A percentile compares a stretch with the other conserved stretches of the same genome.
Conservation (phyloP, 2,797 vertebrate species). For the Poeciliopsis gracilis region DNA sequence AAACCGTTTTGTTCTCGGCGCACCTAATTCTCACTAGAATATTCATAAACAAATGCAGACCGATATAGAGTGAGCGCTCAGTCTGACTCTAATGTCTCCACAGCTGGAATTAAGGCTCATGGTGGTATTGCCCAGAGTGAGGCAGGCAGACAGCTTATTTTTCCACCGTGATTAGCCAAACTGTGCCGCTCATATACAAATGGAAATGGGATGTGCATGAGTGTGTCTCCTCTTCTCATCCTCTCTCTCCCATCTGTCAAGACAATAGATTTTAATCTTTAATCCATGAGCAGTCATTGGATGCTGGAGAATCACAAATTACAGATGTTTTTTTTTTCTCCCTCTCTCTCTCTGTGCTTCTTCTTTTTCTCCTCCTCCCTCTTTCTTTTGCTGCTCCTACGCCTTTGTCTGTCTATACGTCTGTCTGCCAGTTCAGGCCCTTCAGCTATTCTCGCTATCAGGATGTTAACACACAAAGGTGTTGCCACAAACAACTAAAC, state of each 20-base stretch:
- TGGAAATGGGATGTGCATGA: slow-evolving; percentile 88
- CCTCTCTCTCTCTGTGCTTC: not conserved
- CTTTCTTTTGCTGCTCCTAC: slow-evolving; percentile 51
- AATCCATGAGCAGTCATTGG: slow-evolving; percentile 99
- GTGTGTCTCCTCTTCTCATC: slow-evolving; percentile 69
- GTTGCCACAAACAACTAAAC: slow-evolving; percentile 52
- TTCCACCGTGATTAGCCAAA: slow-evolving; percentile 84
- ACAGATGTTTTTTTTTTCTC: slow-evolving; percentile 90
- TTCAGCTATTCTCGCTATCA: slow-evolving; percentile 84
- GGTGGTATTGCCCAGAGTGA: slow-evolving; percentile 80
- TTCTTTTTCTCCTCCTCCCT: slow-evolving; percentile 5
- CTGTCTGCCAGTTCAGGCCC: slow-evolving; percentile 79
- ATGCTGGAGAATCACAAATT: slow-evolving; percentile 99
- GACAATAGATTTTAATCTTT: slow-evolving; percentile 99
- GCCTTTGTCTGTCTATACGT: slow-evolving; percentile 37
- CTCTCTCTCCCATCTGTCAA: slow-evolving; percentile 98
- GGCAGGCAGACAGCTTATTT: slow-evolving; percentile 84
- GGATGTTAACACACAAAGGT: slow-evolving; percentile 62
- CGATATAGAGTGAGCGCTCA: slow-evolving; percentile 52
- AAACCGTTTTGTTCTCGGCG: slow-evolving; percentile 48
- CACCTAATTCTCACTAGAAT: slow-evolving; percentile 47
- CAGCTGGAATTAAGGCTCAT: slow-evolving; percentile 78
- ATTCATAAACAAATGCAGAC: slow-evolving; percentile 57
- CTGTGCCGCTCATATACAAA: slow-evolving; percentile 93
- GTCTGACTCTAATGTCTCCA: slow-evolving; percentile 72